Percentiles rank a stretch among this genome's conserved stretches.
Evolutionary conservation across 2,888 invertebrate species (phyloP).

Genomic region (Heliconius cydno): DNA sequence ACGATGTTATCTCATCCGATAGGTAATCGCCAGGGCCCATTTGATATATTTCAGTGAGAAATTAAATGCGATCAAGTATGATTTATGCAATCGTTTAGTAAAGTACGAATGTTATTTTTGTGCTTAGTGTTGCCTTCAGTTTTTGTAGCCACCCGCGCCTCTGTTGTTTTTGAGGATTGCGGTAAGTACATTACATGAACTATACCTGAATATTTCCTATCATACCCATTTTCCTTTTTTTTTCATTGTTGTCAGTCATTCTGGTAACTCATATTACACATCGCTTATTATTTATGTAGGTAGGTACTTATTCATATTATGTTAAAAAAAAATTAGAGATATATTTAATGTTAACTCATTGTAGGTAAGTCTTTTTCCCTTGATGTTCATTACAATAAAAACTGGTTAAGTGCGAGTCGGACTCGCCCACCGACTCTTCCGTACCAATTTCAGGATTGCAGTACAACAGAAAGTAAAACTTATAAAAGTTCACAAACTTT

Average conservation of each 20-base stretch:
- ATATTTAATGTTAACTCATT: too few species aligned
- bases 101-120: constrained; percentile 56
- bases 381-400: too few species aligned
- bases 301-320: too few species aligned
- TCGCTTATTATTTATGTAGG: background rate
- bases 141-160: constrained; percentile 53
- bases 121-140: constrained; percentile 53
- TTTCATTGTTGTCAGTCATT: background rate
- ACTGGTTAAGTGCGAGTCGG: too few species aligned
- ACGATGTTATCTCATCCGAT: constrained; percentile 65
- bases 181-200: constrained; percentile 58
- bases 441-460: too few species aligned
- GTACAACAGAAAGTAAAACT: too few species aligned
- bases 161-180: constrained; percentile 71
- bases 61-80: constrained; percentile 38
- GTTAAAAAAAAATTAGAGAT: too few species aligned
- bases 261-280: background rate
- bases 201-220: background rate
- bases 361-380: too few species aligned
- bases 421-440: too few species aligned
- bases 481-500: too few species aligned
- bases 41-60: constrained; percentile 45
- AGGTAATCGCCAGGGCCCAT: constrained; percentile 50
- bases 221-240: too few species aligned
- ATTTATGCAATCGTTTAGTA: constrained; percentile 44